Evolutionary conservation across 2,888 invertebrate genomes (phyloP), one percentile per base, ranked within the genome.

Genomic region (Nineta flava): DNA sequence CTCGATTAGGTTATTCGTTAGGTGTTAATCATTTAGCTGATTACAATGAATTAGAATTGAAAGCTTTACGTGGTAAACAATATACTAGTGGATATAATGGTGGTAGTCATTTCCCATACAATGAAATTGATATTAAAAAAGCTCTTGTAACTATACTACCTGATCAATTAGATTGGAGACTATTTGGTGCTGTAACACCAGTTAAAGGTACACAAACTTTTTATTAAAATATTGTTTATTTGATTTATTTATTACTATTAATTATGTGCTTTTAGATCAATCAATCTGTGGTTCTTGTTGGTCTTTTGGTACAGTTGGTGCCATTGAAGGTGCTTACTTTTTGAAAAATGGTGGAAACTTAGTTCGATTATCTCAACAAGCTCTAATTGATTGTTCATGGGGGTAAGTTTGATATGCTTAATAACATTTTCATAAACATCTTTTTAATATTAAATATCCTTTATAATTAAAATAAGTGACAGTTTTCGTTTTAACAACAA

Each of bases 271-370:
- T 56, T n/a, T 61, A 85, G 95, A 96, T 74, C 96, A 96, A 70
- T 93, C 92, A 0, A 90, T 95, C 9, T 96, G 96, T 67, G 96
- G 96, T 0, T 94, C 93, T 0, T 96, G 95, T 60, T 95, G 95
- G 95, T 90, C 90, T 53, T 96, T 95, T 70, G 95, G 94, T 19
- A 92, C 94, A 0, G 83, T 88, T 51, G 95, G 95, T 9, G 77
- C 92, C 0, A 79, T 96, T 50, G 96, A 96, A 68, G 94, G 95
- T 1, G 91, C 93, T 0, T 80, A 81, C 61, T 95, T 87, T 68
- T 67, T 92, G 35, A 84, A 85, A 61, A 83, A 83, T 56, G 85
- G 86, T 0, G 83, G 85, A 0, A 77, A 84, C 56, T 73, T 92
- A 32, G 77, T 87, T 9, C 70, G 88, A 19, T 75, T 96, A 42